Conservation (phyloP, 1,140 invertebrate species). For the Caenorhabditis latens region DNA sequence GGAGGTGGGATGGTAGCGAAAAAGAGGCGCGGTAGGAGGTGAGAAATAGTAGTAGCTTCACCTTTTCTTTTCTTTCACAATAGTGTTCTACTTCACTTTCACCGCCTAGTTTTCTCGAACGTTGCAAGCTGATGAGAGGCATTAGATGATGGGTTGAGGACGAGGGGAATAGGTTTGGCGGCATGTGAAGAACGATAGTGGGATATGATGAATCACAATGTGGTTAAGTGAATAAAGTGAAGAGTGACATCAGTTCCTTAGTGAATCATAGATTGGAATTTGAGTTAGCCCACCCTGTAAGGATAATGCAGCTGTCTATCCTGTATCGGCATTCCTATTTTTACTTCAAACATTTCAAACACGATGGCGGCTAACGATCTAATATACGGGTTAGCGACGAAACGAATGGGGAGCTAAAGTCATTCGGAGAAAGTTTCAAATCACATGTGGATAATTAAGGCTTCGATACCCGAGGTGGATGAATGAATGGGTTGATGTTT, state of each 20-base stretch:
- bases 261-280: constrained; percentile 47
- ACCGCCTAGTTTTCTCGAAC: constrained; percentile 52
- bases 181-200: constrained; percentile 13
- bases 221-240: neutral
- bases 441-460: constrained; percentile 2
- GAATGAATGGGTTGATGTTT: neutral
- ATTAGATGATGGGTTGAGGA: neutral
- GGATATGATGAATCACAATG: constrained; percentile 24
- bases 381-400: neutral
- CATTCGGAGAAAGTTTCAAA: neutral
- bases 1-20: neutral
- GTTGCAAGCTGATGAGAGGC: constrained; percentile 49
- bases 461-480: neutral
- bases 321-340: neutral
- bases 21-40: constrained; percentile 45
- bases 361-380: neutral
- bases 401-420: neutral
- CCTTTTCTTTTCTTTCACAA: constrained; percentile 40
- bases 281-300: constrained; percentile 44
- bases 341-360: neutral
- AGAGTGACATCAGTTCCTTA: constrained; percentile 30
- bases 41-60: constrained; percentile 39
- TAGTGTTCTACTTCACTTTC: constrained; percentile 49
- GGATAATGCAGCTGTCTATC: constrained; percentile 1
- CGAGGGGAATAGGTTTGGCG: neutral